Conservation (phyloP, 2,888 invertebrate genomes). For the Thera britannica region DNA sequence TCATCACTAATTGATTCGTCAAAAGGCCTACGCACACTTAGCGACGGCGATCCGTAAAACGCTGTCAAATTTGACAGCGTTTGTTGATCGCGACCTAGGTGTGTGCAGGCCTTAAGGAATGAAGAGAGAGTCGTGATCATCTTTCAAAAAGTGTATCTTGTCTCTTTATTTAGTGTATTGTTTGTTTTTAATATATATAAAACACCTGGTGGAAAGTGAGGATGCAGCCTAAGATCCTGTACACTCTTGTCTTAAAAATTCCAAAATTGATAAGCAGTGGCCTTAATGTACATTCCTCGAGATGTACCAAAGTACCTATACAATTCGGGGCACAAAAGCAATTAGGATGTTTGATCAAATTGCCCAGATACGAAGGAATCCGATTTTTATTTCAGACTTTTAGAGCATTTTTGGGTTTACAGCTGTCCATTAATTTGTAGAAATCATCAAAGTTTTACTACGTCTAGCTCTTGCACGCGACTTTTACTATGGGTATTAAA, state of each 20-base stretch:
- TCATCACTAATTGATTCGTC: no score
- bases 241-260: not conserved
- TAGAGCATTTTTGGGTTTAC: slow-evolving; percentile 27
- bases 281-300: not conserved
- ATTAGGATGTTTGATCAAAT: slow-evolving; percentile 41
- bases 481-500: slow-evolving; percentile 1
- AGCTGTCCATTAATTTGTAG: slow-evolving; percentile 13
- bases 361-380: slow-evolving; percentile 32
- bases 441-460: slow-evolving; percentile 16
- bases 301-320: not conserved
- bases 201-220: no score
- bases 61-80: no score
- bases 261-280: not conserved
- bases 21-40: no score
- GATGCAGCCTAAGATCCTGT: no score
- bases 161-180: no score
- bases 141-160: no score
- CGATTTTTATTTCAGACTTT: slow-evolving; percentile 32
- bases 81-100: no score
- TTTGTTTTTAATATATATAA: no score
- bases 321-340: slow-evolving; percentile 32
- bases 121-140: no score
- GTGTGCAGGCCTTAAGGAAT: no score
- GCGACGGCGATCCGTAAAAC: no score
- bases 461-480: slow-evolving; percentile 2